Percentiles rank a stretch among this genome's conserved stretches.
Evolutionary conservation across 2,797 vertebrate species (phyloP).

Genomic region (Hemibagrus guttatus): DNA sequence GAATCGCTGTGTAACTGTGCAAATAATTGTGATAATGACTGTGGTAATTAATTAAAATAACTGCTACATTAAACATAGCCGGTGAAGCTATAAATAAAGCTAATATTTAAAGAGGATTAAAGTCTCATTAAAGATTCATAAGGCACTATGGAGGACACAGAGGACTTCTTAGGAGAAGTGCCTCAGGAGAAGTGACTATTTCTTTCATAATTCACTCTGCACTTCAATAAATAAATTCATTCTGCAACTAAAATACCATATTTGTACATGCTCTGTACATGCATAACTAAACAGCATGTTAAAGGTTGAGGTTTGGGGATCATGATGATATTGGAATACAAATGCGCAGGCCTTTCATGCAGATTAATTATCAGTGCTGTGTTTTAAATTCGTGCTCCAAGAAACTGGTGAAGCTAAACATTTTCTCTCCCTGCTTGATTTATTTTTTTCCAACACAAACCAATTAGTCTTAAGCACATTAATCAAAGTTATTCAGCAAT

Average conservation of each 20-base stretch:
- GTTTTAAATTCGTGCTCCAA: background rate
- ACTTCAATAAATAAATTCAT: conserved; percentile 14
- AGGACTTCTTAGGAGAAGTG: background rate
- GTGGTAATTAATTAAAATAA: conserved; percentile 19
- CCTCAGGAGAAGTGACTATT: conserved; percentile 22
- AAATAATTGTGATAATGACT: conserved; percentile 42
- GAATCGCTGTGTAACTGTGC: conserved; percentile 9
- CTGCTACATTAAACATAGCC: conserved; percentile 9
- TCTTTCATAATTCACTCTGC: conserved; percentile 8
- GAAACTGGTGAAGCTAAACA: conserved; percentile 30
- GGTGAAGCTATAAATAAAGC: conserved; percentile 30
- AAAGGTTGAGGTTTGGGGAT: background rate
- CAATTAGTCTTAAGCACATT: conserved; percentile 18
- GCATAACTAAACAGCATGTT: background rate
- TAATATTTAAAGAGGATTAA: conserved; percentile 28
- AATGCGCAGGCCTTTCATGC: conserved; percentile 37
- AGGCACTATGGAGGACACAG: conserved; percentile 23
- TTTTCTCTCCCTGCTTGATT: conserved; percentile 33
- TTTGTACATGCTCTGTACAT: conserved; percentile 31
- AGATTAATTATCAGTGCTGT: conserved; percentile 11
- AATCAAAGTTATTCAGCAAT: conserved; percentile 11
- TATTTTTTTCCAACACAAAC: background rate
- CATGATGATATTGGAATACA: conserved; percentile 25
- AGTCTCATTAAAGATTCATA: conserved; percentile 37
- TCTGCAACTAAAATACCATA: conserved; percentile 30